Conservation (phyloP, 2,797 vertebrate genomes). For the Amblyopsis hoosieri region DNA sequence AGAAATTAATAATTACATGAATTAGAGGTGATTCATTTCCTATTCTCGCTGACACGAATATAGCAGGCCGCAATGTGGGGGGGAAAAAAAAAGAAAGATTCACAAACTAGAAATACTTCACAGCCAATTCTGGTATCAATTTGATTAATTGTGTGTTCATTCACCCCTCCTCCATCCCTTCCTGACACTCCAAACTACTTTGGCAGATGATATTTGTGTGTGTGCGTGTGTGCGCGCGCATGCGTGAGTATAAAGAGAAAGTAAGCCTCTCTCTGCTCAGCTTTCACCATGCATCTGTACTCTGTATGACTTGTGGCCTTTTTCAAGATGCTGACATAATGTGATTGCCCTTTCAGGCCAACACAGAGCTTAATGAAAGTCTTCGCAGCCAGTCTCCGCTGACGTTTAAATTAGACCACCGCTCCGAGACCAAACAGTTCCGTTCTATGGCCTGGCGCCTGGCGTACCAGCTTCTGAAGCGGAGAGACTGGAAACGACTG, state of each 20-base stretch:
- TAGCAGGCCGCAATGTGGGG: conserved; percentile 7
- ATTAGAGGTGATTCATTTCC: conserved; percentile 45
- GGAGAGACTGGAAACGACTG: conserved; percentile 85
- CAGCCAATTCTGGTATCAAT: conserved; percentile 44
- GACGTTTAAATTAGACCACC: conserved; percentile 91
- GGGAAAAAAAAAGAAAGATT: conserved; percentile 14
- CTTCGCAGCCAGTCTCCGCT: conserved; percentile 66
- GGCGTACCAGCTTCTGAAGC: conserved; percentile 83
- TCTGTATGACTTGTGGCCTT: conserved; percentile 60
- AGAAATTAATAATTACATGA: conserved; percentile 42
- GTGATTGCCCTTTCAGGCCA: conserved; percentile 81
- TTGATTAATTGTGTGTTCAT: conserved; percentile 38
- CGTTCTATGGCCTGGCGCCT: conserved; percentile 82
- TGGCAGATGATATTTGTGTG: conserved; percentile 43
- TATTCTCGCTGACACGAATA: conserved; percentile 38
- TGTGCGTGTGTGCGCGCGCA: conserved; percentile 13
- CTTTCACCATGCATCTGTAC: conserved; percentile 15
- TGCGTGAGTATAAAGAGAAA: background rate
- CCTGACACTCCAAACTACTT: conserved; percentile 35
- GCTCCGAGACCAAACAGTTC: conserved; percentile 79
- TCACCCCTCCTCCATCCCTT: background rate
- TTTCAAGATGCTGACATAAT: conserved; percentile 69
- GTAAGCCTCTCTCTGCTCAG: conserved; percentile 36
- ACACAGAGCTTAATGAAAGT: conserved; percentile 57
- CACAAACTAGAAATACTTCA: conserved; percentile 31